phyloP scores from a whole-genome alignment of 2,113 vertebrate genomes.

The Periophthalmodon schlosseri region DNA sequence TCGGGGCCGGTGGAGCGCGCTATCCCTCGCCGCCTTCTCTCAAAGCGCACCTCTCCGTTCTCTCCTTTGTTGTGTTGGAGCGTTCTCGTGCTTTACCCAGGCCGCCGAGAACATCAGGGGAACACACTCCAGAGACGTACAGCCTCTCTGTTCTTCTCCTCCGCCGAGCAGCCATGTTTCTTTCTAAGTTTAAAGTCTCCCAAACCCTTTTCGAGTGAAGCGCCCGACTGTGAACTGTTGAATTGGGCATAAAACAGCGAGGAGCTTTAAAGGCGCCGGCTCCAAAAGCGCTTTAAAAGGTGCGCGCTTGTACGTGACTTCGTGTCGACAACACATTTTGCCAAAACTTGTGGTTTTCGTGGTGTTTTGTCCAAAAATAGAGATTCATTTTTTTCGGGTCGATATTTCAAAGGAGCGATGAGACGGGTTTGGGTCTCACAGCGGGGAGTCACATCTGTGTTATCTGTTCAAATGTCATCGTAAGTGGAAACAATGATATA shows the following conservation, averaged over 20 bases:
- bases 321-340: slow-evolving; percentile 21
- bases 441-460: neutral
- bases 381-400: neutral
- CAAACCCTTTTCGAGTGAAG: slow-evolving; percentile 69
- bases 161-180: slow-evolving; percentile 59
- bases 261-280: slow-evolving; percentile 54
- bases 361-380: neutral
- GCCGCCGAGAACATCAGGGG: slow-evolving; percentile 71
- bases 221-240: slow-evolving; percentile 74
- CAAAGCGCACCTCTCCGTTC: slow-evolving; percentile 63
- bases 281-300: slow-evolving; percentile 66
- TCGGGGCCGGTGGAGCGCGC: no score
- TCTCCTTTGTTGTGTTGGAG: slow-evolving; percentile 69
- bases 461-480: neutral
- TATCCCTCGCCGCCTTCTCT: slow-evolving; percentile 38
- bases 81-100: slow-evolving; percentile 68
- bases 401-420: neutral
- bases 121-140: slow-evolving; percentile 71
- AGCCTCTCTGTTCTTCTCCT: slow-evolving; percentile 68
- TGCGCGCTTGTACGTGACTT: slow-evolving; percentile 58
- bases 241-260: slow-evolving; percentile 60
- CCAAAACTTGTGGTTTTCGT: neutral
- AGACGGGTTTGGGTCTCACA: neutral
- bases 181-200: slow-evolving; percentile 75
- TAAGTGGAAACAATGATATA: neutral